Conservation (phyloP, 2,113 vertebrate genomes). For the rabbit (Oryctolagus cuniculus) region mOryCun1.1 NC_091453.1:73865501-73866000, state of each 20-base stretch:
- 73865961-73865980: constrained; percentile 35
- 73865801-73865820: constrained; percentile 27
- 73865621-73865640: constrained; percentile 9
- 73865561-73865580: constrained; percentile 2
- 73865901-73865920: not conserved
- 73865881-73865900: not conserved
- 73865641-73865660: constrained; percentile 32
- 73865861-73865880: not conserved
- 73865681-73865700: not conserved
- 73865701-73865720: constrained; percentile 29
- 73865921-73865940: constrained; percentile 37
- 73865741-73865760: not conserved
- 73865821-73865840: not conserved
- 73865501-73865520: not conserved
- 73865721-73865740: not conserved
- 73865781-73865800: not conserved
- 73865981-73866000: not conserved
- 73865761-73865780: not conserved
- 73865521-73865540: constrained; percentile 50
- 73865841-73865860: constrained; percentile 38
- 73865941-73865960: constrained; percentile 25
- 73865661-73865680: constrained; percentile 16
- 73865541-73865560: constrained; percentile 2
- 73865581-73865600: not conserved
- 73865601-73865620: not conserved